Percentiles rank a stretch among this genome's conserved stretches.
Conservation (phyloP, 2,797 vertebrate genomes). For the Sus cebifrons region DNA sequence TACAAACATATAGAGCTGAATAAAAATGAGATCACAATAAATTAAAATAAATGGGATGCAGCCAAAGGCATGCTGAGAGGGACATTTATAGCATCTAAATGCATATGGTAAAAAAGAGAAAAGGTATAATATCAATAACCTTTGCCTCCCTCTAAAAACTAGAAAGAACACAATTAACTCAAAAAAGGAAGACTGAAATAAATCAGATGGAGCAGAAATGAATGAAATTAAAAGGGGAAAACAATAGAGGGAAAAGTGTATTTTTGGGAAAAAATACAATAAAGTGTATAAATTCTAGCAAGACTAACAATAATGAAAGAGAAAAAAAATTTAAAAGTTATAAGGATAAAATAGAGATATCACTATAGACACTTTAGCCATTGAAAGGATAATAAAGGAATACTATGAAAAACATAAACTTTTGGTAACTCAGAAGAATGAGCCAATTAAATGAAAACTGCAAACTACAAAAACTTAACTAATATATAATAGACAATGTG, state of each 20-base stretch:
- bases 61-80: not conserved
- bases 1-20: not conserved
- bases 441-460: not conserved
- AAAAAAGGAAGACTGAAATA: not conserved
- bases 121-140: too few species aligned
- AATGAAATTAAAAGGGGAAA: not conserved
- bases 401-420: not conserved
- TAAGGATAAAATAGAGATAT: not conserved
- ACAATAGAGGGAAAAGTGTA: not conserved
- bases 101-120: not conserved
- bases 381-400: not conserved
- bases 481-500: not conserved
- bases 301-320: not conserved
- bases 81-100: not conserved
- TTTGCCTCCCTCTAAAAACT: not conserved
- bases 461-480: not conserved
- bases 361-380: not conserved
- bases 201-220: not conserved
- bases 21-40: not conserved
- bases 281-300: not conserved
- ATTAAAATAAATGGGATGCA: not conserved
- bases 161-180: not conserved
- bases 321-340: not conserved
- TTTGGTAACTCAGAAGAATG: not conserved
- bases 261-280: not conserved